Base-by-base conservation (phyloP, 2,797 vertebrate genomes). In the Gallinago stenura region DNA sequence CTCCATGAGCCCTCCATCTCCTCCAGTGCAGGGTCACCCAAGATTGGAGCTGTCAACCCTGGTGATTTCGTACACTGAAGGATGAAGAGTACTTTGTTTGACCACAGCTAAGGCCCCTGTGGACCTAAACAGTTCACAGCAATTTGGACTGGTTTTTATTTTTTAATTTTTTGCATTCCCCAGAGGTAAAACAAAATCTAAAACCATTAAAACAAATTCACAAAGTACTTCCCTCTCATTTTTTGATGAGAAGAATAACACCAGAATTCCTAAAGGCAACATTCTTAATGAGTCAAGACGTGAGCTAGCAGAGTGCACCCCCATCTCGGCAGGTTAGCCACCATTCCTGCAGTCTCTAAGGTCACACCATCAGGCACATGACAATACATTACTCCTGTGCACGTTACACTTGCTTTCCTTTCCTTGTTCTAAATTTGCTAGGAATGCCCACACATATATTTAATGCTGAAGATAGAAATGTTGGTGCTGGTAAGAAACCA, bases 261-360 rank as follows among this genome's bases (percentile, higher is more conserved):
- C 2, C 17, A 73, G 46, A 80, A 80, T 46, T 15, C 50, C 62
- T 75, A 51, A 20, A 78, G 30, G 35, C 25, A 73, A 53, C 39
- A 33, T 70, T 83, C 20, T 54, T 60, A 60, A 84, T 43, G 37
- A 87, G 54, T 43, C 50, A 79, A 82, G 66, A 68, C 19, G 26
- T 5, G 28, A 82, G 21, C 28, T 39, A 71, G 53, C 21, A 50
- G 53, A 41, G 12, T 13, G 7, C 12, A 56, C 6, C 30, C 9
- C 31, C 6, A 6, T 3, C 10, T 66, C 0, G 0, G 57, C 66
- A 68, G 57, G 28, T n/a, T 75, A 58, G 53, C 48, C 14, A 13
- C 24, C 37, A 17, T 39, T 62, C 28, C 45, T 56, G 37, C 41
- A 53, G 64, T 14, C 35, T 68, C 45, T 39, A 39, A 61, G 58